Percentiles rank a stretch among this genome's conserved stretches.
Evolutionary conservation across 2,797 vertebrate species (phyloP).

Genomic region (Zalophus californianus): DNA sequence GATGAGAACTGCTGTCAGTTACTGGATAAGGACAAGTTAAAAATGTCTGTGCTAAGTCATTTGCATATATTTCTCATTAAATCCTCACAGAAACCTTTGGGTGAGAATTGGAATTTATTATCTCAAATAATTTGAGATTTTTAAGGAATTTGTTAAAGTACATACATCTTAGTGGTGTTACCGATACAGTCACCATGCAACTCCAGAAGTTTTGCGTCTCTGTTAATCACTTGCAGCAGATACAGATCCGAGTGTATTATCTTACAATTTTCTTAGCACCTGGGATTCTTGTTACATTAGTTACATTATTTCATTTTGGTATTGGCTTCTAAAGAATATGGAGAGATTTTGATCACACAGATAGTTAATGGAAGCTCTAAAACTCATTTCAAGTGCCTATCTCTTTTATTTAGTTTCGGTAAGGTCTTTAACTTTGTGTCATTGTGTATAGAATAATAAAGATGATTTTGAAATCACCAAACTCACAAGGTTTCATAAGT

Average conservation of each 20-base stretch:
- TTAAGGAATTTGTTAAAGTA: not conserved
- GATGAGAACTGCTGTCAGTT: not conserved
- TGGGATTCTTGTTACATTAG: not conserved
- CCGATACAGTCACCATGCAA: not conserved
- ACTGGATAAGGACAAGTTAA: not conserved
- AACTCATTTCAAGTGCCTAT: not conserved
- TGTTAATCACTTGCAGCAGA: not conserved
- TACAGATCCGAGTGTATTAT: not conserved
- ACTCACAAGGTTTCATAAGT: not conserved
- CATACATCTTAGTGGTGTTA: not conserved
- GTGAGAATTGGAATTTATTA: not conserved
- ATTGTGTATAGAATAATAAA: not conserved
- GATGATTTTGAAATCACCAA: not conserved
- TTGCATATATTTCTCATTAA: not conserved
- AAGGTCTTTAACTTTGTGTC: not conserved
- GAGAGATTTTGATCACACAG: not conserved
- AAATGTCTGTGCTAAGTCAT: not conserved
- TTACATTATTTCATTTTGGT: slow-evolving; percentile 8
- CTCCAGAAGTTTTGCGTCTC: not conserved
- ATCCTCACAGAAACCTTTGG: not conserved
- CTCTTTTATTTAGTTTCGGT: not conserved
- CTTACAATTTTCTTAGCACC: not conserved
- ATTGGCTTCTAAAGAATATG: not conserved
- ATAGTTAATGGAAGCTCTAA: not conserved
- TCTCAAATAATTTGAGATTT: not conserved